Base-by-base conservation (phyloP, 2,797 vertebrate species). In the Podarcis lilfordi region DNA sequence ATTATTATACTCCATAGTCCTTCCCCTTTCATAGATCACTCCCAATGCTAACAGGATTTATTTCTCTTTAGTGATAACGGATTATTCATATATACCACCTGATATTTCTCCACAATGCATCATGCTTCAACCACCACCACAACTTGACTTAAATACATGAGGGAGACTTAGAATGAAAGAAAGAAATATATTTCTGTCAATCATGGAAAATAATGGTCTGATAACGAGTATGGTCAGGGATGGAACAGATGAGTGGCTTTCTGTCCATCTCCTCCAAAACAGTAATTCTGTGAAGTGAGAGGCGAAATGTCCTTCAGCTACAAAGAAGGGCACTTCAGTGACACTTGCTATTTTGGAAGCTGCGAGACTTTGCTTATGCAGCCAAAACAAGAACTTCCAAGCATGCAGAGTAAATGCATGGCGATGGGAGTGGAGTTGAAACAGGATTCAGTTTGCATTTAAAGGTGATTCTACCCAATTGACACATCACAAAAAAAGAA, bases 1-100 rank as follows among this genome's bases (percentile, higher is more conserved):
- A 83, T 25, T 37, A 77, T 5, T 72, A 19, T 69, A 84, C 55
- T 88, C 77, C 82, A 90, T 91, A 76, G 37, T 1, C 8, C 8
- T 59, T 77, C 3, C 64, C 84, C 7, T 19, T 71, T 75, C 29
- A 64, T 0, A 8, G 80, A 89, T 91, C 86, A 75, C 19, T 82
- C 87, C 19, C 21, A 69, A 15, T 1, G 43, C 45, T 59, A 86
- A 21, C 32, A 72, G 35, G 35, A 21, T n/a, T 76, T 40, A 85
- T 75, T 76, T 76, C 37, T 10, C 74, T 66, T 85, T 76, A n/a
- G 27, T 66, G 59, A 77, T 64, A 21, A 40, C 5, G 3, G 43
- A 85, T 61, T 35, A 59, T 75, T 61, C 43, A 40, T 61, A 61
- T 77, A 61, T 19, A n/a, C 35, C n/a, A 78, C 8, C 29, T 50